Conservation (phyloP, 2,888 invertebrate species). For the Acanthosoma haemorrhoidale region DNA sequence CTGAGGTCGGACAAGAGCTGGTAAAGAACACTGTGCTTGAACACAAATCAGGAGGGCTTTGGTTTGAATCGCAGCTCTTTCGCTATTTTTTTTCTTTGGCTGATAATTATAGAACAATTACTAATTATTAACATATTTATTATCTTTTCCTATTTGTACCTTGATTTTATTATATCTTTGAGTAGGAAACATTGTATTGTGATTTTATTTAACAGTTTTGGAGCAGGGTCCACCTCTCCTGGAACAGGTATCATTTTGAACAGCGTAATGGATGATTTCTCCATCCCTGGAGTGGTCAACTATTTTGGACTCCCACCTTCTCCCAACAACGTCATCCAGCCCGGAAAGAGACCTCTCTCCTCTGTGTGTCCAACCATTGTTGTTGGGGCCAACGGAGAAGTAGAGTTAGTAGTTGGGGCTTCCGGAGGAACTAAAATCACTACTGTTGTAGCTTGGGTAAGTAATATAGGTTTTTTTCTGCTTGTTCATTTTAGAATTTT, state of each 20-base stretch:
- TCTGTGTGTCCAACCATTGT: conserved; percentile 82
- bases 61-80: no score
- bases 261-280: conserved; percentile 94
- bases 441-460: conserved; percentile 47
- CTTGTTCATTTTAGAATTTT: no score
- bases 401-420: conserved; percentile 50
- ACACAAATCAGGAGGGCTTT: no score
- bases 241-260: conserved; percentile 89
- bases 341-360: conserved; percentile 77
- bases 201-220: conserved; percentile 49
- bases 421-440: conserved; percentile 55
- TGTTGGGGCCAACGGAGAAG: conserved; percentile 51
- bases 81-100: no score
- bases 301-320: conserved; percentile 70
- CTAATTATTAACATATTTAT: no score
- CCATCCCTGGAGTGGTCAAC: conserved; percentile 65
- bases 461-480: no score
- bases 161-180: no score
- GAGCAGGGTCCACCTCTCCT: conserved; percentile 69
- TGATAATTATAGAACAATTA: no score
- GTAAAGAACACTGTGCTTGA: no score
- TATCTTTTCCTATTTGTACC: no score
- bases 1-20: no score
- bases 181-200: no score
- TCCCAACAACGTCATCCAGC: conserved; percentile 70